phyloP scores from a whole-genome alignment of 2,888 invertebrate genomes.

The Nymphalis urticae region DNA sequence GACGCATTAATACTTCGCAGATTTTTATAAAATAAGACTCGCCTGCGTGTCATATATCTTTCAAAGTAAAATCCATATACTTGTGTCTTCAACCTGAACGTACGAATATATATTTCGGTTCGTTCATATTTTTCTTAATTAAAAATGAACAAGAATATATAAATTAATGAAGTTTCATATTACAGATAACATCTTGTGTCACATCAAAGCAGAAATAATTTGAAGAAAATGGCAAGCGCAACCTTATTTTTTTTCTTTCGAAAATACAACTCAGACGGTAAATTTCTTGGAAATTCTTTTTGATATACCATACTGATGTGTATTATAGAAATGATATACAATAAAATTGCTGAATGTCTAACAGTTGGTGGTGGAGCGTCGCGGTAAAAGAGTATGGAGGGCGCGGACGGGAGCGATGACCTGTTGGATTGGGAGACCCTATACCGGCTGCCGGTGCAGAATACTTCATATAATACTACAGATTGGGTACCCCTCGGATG shows the following conservation, averaged over 20 bases:
- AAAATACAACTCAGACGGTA: constrained; percentile 60
- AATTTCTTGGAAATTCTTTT: constrained; percentile 36
- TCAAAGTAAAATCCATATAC: constrained; percentile 11
- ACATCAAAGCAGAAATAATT: constrained; percentile 7
- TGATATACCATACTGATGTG: not conserved
- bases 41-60: constrained; percentile 3
- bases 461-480: constrained; percentile 65
- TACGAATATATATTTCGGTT: not conserved
- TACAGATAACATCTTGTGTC: constrained; percentile 22
- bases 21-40: constrained; percentile 13
- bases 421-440: constrained; percentile 73
- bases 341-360: constrained; percentile 2
- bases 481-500: constrained; percentile 61
- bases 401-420: constrained; percentile 71
- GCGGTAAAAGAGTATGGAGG: constrained; percentile 77
- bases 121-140: not conserved
- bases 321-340: not conserved
- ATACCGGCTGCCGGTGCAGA: constrained; percentile 62
- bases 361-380: constrained; percentile 60
- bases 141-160: not conserved
- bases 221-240: constrained; percentile 56
- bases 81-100: not conserved
- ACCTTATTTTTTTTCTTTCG: constrained; percentile 53
- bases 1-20: constrained; percentile 18
- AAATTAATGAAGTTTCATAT: constrained; percentile 11